Evolutionary conservation across 1,140 invertebrate genomes (phyloP).

Genomic region (Bombus breviceps): DNA sequence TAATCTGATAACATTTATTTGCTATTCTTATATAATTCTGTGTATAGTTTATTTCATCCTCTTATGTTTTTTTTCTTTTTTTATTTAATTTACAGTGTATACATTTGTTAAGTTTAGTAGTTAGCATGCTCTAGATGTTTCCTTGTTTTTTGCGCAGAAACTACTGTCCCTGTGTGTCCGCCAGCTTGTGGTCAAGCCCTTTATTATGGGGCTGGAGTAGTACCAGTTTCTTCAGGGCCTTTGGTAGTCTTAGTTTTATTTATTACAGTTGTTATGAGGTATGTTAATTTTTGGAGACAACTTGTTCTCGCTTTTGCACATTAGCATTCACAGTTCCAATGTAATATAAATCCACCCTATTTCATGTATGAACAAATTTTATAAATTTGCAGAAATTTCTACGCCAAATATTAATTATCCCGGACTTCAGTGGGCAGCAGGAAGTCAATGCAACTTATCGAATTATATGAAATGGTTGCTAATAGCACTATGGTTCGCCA

Average conservation of each 20-base stretch:
- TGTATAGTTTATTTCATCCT: conserved; percentile 6
- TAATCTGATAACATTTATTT: background rate
- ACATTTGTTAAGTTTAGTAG: conserved; percentile 56
- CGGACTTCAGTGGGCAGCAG: conserved; percentile 81
- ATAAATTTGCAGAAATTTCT: conserved; percentile 83
- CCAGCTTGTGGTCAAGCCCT: conserved; percentile 92
- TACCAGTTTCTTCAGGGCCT: conserved; percentile 77
- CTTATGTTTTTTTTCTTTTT: background rate
- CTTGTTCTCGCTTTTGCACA: conserved; percentile 28
- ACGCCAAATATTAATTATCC: conserved; percentile 88
- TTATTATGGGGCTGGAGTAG: conserved; percentile 84
- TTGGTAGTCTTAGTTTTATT: conserved; percentile 80
- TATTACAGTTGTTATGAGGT: conserved; percentile 77
- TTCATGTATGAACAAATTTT: background rate
- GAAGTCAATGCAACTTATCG: conserved; percentile 65
- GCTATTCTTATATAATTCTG: background rate
- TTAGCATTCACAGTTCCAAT: conserved; percentile 9
- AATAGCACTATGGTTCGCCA: conserved; percentile 56
- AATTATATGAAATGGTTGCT: conserved; percentile 77
- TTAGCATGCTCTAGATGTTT: conserved; percentile 79
- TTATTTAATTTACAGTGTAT: background rate
- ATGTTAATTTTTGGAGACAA: conserved; percentile 58
- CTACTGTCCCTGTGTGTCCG: conserved; percentile 95
- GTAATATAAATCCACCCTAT: no score
- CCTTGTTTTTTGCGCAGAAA: conserved; percentile 86